These are phyloP conservation scores for Delichon dasypus DNA, from an alignment of 2,797 vertebrate species.

Conservation along the genomic window DNA sequence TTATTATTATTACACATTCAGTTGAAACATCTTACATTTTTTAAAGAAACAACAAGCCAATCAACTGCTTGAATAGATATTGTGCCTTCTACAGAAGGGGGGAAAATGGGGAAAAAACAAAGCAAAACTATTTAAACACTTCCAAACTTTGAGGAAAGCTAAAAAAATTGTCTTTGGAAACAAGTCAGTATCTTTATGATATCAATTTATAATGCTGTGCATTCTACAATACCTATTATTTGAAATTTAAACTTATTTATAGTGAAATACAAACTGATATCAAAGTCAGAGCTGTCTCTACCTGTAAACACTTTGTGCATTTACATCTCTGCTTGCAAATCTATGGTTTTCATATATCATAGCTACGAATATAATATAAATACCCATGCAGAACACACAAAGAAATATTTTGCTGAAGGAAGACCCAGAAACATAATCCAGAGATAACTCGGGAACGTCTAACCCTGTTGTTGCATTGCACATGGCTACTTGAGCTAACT, in stretches of 20 bases:
- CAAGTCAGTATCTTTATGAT: neutral
- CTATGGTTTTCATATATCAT: neutral
- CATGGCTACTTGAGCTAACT: neutral
- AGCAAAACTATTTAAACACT: neutral
- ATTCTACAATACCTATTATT: neutral
- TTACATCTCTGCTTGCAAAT: neutral
- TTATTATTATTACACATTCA: slow-evolving; percentile 8
- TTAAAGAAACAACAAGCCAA: neutral
- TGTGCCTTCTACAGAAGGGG: neutral
- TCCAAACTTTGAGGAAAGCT: neutral
- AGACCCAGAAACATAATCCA: neutral
- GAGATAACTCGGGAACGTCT: neutral
- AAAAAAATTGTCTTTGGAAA: neutral
- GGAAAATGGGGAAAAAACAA: neutral
- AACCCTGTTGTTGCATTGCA: neutral
- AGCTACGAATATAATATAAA: neutral
- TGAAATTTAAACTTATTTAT: neutral
- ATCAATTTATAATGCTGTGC: neutral
- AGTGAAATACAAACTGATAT: neutral
- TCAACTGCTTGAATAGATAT: neutral
- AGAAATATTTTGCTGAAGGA: neutral
- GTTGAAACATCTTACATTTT: neutral
- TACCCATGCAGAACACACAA: neutral
- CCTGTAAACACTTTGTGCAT: neutral
- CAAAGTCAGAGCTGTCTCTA: neutral